Conservation (phyloP, 2,888 invertebrate species). For the Drosophila conformis region DNA sequence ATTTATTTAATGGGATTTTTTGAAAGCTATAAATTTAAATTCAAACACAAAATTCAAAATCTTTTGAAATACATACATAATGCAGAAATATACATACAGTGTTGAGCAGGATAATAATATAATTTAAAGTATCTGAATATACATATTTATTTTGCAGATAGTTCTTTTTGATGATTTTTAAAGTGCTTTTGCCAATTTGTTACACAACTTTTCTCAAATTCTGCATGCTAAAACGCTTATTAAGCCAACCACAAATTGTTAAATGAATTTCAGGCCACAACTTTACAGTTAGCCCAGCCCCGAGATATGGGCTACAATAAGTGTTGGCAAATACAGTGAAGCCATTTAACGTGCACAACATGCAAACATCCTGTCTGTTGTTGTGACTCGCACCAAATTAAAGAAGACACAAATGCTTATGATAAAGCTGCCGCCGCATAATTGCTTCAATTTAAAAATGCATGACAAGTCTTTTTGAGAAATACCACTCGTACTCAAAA, state of each 20-base stretch:
- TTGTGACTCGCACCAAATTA: slow-evolving; percentile 60
- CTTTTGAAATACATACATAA: neutral
- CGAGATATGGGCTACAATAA: slow-evolving; percentile 11
- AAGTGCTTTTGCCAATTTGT: slow-evolving; percentile 19
- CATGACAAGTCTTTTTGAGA: slow-evolving; percentile 60
- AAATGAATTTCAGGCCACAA: slow-evolving; percentile 40
- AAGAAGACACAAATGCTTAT: slow-evolving; percentile 44
- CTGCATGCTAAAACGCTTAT: slow-evolving; percentile 45
- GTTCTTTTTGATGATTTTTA: slow-evolving; percentile 3
- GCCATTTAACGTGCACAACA: slow-evolving; percentile 30
- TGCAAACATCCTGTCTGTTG: neutral
- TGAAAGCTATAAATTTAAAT: neutral
- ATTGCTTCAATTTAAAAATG: slow-evolving; percentile 74
- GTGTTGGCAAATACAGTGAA: slow-evolving; percentile 17
- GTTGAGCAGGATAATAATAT: neutral
- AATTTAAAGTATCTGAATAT: neutral
- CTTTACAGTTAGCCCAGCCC: slow-evolving; percentile 10
- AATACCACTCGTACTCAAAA: slow-evolving; percentile 48
- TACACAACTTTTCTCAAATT: slow-evolving; percentile 15
- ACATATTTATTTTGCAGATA: neutral
- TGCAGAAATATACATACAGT: no score
- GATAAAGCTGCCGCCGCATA: slow-evolving; percentile 40
- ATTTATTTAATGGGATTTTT: neutral
- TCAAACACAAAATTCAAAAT: neutral
- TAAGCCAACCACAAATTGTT: slow-evolving; percentile 64